Evolutionary conservation across 2,888 invertebrate genomes (phyloP).

Genomic region (Drosophila affinis): DNA sequence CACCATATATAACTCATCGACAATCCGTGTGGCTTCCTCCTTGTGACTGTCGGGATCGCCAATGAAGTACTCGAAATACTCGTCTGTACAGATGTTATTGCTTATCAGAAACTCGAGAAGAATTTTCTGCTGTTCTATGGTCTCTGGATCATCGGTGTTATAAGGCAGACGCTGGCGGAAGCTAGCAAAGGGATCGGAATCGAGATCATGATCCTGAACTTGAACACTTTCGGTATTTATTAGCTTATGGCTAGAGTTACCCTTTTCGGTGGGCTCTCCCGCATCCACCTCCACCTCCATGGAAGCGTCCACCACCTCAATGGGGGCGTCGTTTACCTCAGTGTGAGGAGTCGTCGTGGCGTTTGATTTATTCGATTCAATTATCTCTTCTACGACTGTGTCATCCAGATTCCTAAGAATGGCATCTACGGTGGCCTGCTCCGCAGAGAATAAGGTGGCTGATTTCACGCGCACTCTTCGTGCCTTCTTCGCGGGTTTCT

Average conservation of each 20-base stretch:
- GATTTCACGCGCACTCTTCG: slow-evolving; percentile 59
- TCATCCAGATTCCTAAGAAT: slow-evolving; percentile 81
- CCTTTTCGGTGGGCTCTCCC: not conserved
- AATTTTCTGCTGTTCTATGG: slow-evolving; percentile 80
- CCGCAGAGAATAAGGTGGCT: slow-evolving; percentile 77
- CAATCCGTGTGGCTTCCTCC: slow-evolving; percentile 79
- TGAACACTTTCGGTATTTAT: not conserved
- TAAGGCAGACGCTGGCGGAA: slow-evolving; percentile 80
- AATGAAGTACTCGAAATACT: slow-evolving; percentile 82
- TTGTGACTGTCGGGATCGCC: slow-evolving; percentile 82
- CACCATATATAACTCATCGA: slow-evolving; percentile 78
- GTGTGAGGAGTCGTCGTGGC: slow-evolving; percentile 3
- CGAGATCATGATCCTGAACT: not conserved
- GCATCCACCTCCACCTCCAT: not conserved
- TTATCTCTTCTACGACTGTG: slow-evolving; percentile 66
- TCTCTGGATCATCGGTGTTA: slow-evolving; percentile 77
- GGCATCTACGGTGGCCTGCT: slow-evolving; percentile 82
- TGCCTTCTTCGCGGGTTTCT: slow-evolving; percentile 46
- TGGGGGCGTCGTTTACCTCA: slow-evolving; percentile 20
- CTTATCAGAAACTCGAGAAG: slow-evolving; percentile 82
- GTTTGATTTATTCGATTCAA: slow-evolving; percentile 51
- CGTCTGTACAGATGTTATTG: slow-evolving; percentile 82
- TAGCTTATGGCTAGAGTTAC: not conserved
- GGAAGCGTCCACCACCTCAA: slow-evolving; percentile 14
- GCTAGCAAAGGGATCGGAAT: slow-evolving; percentile 53